phyloP scores from a whole-genome alignment of 2,113 vertebrate genomes.

The Sisor rabdophorus region DNA sequence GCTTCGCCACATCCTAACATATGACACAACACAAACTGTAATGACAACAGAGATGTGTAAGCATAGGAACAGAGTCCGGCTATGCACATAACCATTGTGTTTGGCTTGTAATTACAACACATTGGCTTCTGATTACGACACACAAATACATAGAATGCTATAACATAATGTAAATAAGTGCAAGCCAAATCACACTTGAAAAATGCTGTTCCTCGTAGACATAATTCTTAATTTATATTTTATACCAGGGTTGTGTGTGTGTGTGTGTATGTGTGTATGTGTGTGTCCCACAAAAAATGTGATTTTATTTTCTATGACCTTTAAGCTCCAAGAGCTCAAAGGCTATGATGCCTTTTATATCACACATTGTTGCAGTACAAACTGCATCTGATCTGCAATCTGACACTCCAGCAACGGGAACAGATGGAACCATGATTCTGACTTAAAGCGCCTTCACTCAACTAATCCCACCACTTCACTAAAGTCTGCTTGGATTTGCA shows the following conservation, averaged over 20 bases:
- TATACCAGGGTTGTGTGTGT: not conserved
- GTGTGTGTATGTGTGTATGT: not conserved
- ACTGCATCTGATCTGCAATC: conserved; percentile 10
- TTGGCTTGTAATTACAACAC: no score
- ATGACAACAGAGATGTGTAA: not conserved
- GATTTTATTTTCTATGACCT: conserved; percentile 43
- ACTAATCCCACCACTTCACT: conserved; percentile 6
- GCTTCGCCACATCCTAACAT: conserved; percentile 1
- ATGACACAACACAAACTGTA: not conserved
- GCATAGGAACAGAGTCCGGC: not conserved
- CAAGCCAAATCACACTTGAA: not conserved
- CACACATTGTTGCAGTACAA: not conserved
- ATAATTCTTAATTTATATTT: not conserved
- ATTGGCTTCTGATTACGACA: no score
- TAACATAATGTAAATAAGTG: conserved; percentile 16
- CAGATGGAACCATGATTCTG: conserved; percentile 8
- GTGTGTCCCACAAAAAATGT: not conserved
- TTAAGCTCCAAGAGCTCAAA: conserved; percentile 38
- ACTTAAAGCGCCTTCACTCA: not conserved
- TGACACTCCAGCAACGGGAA: not conserved
- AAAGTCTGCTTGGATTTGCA: conserved; percentile 4
- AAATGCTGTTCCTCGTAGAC: not conserved
- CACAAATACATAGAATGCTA: no score
- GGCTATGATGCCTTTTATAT: conserved; percentile 37
- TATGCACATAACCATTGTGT: not conserved